Base-by-base conservation (phyloP, 2,113 vertebrate species). In the Engystomops pustulosus region DNA sequence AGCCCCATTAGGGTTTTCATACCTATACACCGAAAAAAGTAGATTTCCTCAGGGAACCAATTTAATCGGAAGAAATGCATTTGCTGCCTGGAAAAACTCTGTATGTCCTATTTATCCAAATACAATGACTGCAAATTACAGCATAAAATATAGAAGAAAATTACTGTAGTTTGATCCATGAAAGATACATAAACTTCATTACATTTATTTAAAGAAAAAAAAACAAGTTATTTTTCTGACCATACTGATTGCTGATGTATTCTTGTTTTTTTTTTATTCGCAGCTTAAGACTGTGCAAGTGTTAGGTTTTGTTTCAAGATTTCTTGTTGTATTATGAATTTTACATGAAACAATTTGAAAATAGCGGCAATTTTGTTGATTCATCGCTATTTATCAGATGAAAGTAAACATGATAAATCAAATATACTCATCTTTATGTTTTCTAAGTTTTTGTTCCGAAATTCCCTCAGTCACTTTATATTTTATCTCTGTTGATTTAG, bases 1-100 rank as follows among this genome's bases (percentile, higher is more conserved):
- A 79, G 74, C 49, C 83, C 83, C 83, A 85, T 85, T 85, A 85
- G 83, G 83, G 75, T 85, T 85, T 85, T 85, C 75, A 85, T 44
- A 79, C 45, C 83, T 85, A 79, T 70, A 65, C 49, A 55, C 70
- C 27, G n/a, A 67, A 67, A 68, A 79, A 85, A 76, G 62, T 76
- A 79, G 15, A 79, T 70, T 79, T 79, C 83, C 83, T 53, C 49
- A 85, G 83, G 83, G 62, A 85, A 70, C 83, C 74, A 79, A 85
- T 85, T 85, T 79, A 79, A 44, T 69, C 58, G 41, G 55, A 47
- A 78, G 78, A 78, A 84, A 85, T 77, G 58, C n/a, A 60, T 51
- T 68, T 41, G 58, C 60, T 36, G 27, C 44, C 58, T 84, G 72
- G 60, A 78, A 84, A 84, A 69, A 78, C 47, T 15, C 74, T 69